These are phyloP conservation scores for Rhinoderma darwinii DNA, from an alignment of 2,113 vertebrate species.

Conservation along the genomic window DNA sequence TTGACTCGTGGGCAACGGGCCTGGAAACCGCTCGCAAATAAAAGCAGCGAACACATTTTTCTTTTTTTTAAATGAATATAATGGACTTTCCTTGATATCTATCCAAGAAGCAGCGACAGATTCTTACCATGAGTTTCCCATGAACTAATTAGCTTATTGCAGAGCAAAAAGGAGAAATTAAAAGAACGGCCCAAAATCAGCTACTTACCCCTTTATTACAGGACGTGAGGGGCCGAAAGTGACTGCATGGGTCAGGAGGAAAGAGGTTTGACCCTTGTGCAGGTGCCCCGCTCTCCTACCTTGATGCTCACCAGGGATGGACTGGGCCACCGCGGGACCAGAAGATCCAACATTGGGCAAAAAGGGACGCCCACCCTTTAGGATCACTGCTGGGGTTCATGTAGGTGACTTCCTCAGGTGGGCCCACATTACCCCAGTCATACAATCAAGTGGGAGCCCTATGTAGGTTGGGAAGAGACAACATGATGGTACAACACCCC, in stretches of 20 bases:
- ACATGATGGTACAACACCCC: too few relatives aligned
- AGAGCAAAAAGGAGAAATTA: not conserved
- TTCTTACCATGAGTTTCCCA: not conserved
- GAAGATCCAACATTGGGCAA: not conserved
- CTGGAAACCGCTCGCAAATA: not conserved
- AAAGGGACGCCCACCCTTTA: too few relatives aligned
- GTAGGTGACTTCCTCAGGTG: too few relatives aligned
- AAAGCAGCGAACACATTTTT: not conserved
- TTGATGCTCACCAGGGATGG: too few relatives aligned
- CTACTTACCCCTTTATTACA: not conserved
- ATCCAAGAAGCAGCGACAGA: not conserved
- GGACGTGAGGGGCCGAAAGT: not conserved
- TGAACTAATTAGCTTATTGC: not conserved
- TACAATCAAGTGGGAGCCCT: too few relatives aligned
- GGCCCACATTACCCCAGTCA: too few relatives aligned
- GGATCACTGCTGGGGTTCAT: too few relatives aligned
- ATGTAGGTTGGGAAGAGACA: too few relatives aligned
- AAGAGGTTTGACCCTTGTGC: too few relatives aligned
- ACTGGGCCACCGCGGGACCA: too few relatives aligned
- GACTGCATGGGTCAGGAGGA: too few relatives aligned
- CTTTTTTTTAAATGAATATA: not conserved
- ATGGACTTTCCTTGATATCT: not conserved
- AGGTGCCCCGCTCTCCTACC: too few relatives aligned
- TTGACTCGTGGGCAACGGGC: not conserved
- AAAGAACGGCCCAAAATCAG: not conserved